phyloP scores from a whole-genome alignment of 2,797 vertebrate species.

The Artibeus lituratus region DNA sequence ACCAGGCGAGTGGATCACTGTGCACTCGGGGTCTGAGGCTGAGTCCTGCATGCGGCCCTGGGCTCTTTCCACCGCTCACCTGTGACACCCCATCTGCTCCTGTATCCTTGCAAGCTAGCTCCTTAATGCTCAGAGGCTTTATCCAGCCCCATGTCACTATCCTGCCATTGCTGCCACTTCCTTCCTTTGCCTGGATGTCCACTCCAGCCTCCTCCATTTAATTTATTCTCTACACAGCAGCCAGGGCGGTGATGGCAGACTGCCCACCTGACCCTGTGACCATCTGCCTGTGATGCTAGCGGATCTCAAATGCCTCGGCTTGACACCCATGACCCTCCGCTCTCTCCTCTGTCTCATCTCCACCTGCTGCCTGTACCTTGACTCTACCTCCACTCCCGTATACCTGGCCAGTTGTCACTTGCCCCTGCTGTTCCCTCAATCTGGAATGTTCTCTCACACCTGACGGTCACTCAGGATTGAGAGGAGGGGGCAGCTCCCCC shows the following conservation, averaged over 20 bases:
- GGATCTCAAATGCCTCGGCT: neutral
- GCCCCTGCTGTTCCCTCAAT: accelerated
- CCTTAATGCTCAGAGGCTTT: neutral
- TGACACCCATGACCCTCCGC: neutral
- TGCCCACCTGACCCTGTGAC: neutral
- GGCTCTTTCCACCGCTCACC: neutral
- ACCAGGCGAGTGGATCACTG: neutral
- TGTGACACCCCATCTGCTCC: neutral
- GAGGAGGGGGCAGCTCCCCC: neutral
- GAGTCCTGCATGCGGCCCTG: neutral
- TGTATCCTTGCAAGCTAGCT: neutral
- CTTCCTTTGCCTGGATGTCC: neutral
- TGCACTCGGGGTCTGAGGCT: neutral
- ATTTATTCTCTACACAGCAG: neutral
- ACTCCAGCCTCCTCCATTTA: neutral
- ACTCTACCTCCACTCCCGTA: accelerated
- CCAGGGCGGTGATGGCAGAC: neutral
- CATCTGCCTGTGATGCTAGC: neutral
- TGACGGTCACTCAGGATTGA: neutral
- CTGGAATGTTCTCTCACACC: neutral
- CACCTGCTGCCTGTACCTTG: neutral
- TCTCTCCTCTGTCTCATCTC: neutral
- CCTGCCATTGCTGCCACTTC: neutral
- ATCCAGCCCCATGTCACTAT: neutral
- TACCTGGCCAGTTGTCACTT: neutral